Evolutionary conservation across 2,888 invertebrate species (phyloP), one percentile per base, ranked within the genome.

Genomic region (Perdita meconis): DNA sequence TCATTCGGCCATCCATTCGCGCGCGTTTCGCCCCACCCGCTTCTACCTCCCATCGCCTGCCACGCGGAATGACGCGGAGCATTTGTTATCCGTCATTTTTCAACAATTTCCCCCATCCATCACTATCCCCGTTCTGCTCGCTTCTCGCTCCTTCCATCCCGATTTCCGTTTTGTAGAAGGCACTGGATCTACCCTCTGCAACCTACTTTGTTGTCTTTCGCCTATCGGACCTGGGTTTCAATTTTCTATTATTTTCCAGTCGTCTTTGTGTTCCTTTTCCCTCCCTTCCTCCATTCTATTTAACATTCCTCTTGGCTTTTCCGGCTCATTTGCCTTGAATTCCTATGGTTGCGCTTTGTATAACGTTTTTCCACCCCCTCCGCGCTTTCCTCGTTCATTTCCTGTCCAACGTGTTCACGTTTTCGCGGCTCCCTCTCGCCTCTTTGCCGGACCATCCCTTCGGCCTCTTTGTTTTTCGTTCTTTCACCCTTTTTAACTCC

Each of bases 71-170:
- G 40, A 24, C 8, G n/a, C 36, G 13, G 13, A 30, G 26, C 57
- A 55, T 50, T 64, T 56, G 64, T 64, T 65, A 50, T 57, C 51
- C 67, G 66, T 47, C 67, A 19, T 36, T 72, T 50, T 38, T 60
- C 44, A 57, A 44, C 61, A 47, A 66, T 42, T 60, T 24, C 30
- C n/a, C 19, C 64, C 59, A 63, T 80, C 71, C 50, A 44, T 64
- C 72, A 67, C 38, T 24, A 38, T 36, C 57, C 19, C 22, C 38
- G 38, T 19, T 16, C 44, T 8, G n/a, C n/a, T 24, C 26, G 3
- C 19, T 36, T 10, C 34, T 16, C 55, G 55, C 34, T 56, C 34
- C 42, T 56, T 44, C 34, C n/a, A 44, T 65, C 36, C 16, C 16
- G 24, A 24, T 47, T 22, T 36, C 16, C 34, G 50, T 22, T 57